Evolutionary conservation across 1,140 invertebrate species (phyloP).

Genomic region (Samia ricini): DNA sequence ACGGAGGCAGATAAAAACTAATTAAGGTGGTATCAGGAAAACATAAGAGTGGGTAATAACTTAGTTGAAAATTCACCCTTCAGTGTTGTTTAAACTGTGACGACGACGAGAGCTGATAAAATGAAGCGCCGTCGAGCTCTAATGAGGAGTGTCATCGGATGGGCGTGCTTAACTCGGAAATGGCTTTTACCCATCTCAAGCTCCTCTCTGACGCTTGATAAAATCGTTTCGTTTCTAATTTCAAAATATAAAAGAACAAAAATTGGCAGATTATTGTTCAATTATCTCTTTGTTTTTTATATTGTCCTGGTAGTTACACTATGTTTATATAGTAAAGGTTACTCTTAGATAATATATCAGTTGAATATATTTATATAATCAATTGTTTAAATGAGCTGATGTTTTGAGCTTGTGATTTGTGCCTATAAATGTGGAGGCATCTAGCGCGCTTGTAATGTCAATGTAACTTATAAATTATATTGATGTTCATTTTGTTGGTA

Average conservation of each 20-base stretch:
- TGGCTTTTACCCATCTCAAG: neutral
- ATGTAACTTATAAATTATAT: too few relatives aligned
- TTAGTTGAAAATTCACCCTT: neutral
- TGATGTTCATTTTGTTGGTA: too few relatives aligned
- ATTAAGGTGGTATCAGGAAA: neutral
- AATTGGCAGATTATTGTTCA: neutral
- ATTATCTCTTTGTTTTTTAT: neutral
- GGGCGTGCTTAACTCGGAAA: neutral
- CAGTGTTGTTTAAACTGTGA: neutral
- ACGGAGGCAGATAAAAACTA: too few relatives aligned
- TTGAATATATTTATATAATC: too few relatives aligned
- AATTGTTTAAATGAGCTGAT: too few relatives aligned
- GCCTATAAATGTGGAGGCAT: too few relatives aligned
- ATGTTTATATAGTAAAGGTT: too few relatives aligned
- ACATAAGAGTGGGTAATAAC: neutral
- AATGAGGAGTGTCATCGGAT: neutral
- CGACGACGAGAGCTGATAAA: neutral
- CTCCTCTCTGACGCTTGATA: neutral
- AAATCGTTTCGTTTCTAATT: neutral
- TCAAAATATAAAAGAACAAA: neutral
- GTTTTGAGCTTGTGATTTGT: too few relatives aligned
- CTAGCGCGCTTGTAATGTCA: too few relatives aligned
- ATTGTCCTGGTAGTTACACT: neutral
- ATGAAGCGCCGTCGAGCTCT: neutral
- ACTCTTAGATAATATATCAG: too few relatives aligned